A percentile compares a stretch with the other conserved stretches of the same genome.
Conservation (phyloP, 2,113 vertebrate genomes). For the Phyllostomus discolor region DNA sequence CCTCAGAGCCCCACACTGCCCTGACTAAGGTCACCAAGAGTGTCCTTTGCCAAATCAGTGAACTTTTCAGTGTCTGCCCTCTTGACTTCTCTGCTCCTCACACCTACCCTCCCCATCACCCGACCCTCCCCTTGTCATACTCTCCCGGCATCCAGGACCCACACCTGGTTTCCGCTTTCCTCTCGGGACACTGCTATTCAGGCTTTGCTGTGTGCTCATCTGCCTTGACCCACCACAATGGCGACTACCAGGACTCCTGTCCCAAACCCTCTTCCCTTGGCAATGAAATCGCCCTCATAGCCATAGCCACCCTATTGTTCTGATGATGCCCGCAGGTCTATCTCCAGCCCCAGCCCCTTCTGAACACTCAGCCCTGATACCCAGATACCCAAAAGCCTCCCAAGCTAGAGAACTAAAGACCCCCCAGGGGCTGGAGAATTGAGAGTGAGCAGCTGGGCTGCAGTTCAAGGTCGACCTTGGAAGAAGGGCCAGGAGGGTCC, state of each 20-base stretch:
- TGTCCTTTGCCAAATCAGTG: neutral
- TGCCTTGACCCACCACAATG: neutral
- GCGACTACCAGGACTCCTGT: neutral
- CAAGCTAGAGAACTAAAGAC: neutral
- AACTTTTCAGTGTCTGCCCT: neutral
- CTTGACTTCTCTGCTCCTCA: neutral
- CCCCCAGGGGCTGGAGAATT: neutral
- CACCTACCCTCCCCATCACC: neutral
- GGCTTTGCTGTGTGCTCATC: fast-evolving
- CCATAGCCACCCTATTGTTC: neutral
- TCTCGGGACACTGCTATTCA: neutral
- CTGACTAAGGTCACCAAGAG: neutral
- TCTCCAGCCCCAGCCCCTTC: neutral
- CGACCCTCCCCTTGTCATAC: neutral
- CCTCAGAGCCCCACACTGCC: neutral
- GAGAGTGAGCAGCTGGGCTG: neutral
- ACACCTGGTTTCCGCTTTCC: fast-evolving
- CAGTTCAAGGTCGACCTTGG: neutral
- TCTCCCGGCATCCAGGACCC: neutral
- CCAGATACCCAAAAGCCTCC: neutral
- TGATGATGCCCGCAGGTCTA: neutral
- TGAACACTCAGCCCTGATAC: neutral
- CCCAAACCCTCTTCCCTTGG: neutral
- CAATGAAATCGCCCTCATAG: neutral
- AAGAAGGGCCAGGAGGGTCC: neutral